These are phyloP conservation scores for Heliconius nattereri DNA, from an alignment of 1,140 invertebrate species.

Conservation along the genomic window DNA sequence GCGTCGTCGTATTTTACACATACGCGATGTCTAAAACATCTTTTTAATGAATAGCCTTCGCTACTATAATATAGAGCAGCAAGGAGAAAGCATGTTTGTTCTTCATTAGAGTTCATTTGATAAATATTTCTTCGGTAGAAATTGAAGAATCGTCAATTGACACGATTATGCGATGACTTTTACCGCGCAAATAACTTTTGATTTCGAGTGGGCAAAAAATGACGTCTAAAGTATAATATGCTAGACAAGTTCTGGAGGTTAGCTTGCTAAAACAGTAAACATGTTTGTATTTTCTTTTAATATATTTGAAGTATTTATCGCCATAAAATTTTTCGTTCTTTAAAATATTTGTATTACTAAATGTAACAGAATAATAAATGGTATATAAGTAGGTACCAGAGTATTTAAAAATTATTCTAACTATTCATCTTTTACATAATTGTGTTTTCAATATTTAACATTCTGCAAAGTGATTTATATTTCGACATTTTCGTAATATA, in stretches of 20 bases:
- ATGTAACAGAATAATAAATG: too few species aligned
- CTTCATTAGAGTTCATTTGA: conserved; percentile 44
- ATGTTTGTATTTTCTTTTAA: neutral
- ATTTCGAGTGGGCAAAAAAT: conserved; percentile 16
- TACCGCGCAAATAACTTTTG: conserved; percentile 15
- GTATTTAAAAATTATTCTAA: too few species aligned
- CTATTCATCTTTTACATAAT: neutral
- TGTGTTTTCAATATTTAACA: neutral
- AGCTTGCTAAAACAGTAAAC: neutral
- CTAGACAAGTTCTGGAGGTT: neutral
- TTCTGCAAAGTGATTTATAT: too few species aligned
- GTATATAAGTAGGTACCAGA: too few species aligned
- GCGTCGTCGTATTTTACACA: too few species aligned
- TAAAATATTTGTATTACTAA: too few species aligned
- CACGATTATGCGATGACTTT: conserved; percentile 26
- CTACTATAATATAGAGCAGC: conserved; percentile 11
- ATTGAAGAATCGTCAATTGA: conserved; percentile 34
- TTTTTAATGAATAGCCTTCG: neutral
- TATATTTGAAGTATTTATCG: neutral
- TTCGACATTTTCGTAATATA: too few species aligned
- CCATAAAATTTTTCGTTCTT: too few species aligned
- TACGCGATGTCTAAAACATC: neutral
- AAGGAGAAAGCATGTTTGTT: conserved; percentile 49
- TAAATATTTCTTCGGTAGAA: conserved; percentile 36
- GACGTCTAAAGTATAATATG: neutral